These are phyloP conservation scores for Capitella teleta DNA, from an alignment of 1,140 invertebrate genomes.

Conservation along the genomic window DNA sequence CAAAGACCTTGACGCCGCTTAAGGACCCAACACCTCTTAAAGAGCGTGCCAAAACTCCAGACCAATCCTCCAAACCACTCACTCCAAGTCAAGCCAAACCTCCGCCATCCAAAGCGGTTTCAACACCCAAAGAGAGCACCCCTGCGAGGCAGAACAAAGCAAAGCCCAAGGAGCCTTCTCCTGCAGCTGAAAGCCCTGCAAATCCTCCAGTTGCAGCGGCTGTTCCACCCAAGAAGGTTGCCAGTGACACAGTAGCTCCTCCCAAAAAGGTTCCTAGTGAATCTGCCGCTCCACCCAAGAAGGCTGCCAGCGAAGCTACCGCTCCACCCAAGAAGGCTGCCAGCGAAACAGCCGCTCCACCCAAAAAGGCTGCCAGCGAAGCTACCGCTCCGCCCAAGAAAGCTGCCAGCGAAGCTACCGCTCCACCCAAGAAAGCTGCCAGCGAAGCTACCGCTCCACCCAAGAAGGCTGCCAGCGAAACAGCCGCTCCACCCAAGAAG, in stretches of 20 bases:
- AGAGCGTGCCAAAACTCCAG: too few species aligned
- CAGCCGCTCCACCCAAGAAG: too few species aligned
- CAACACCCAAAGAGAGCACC: not conserved
- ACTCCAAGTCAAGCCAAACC: too few species aligned
- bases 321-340: not conserved
- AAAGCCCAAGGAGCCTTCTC: not conserved
- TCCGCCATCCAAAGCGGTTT: not conserved
- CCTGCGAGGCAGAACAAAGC: slow-evolving; percentile 1
- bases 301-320: not conserved
- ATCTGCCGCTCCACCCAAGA: too few species aligned
- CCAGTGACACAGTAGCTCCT: not conserved
- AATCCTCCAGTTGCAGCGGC: not conserved
- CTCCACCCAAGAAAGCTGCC: too few species aligned
- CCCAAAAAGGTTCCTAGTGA: not conserved
- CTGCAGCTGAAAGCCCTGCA: not conserved
- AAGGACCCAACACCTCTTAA: too few species aligned
- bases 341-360: not conserved
- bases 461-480: too few species aligned
- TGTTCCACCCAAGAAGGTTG: not conserved
- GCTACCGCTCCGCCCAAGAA: not conserved
- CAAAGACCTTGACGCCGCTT: too few species aligned
- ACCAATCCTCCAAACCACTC: too few species aligned
- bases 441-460: too few species aligned
- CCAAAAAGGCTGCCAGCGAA: not conserved
- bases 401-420: too few species aligned